phyloP scores from a whole-genome alignment of 2,888 invertebrate genomes.

The Subacronicta megacephala region DNA sequence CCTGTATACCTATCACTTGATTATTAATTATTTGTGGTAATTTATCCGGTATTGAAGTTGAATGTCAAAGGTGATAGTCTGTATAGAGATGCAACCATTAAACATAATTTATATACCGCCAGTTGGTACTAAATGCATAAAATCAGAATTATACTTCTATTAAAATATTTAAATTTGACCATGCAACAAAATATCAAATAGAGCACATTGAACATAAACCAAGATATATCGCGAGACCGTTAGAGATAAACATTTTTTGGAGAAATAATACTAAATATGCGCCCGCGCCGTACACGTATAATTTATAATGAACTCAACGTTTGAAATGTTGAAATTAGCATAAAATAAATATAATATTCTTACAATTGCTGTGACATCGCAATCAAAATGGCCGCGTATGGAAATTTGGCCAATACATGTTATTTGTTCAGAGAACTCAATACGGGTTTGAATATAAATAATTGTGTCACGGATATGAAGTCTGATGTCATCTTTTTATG shows the following conservation, averaged over 20 bases:
- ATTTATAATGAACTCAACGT: conserved; percentile 61
- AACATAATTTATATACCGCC: conserved; percentile 14
- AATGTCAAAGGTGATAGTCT: conserved; percentile 33
- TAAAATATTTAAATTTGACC: conserved; percentile 47
- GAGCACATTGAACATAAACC: conserved; percentile 53
- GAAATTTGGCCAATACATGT: conserved; percentile 66
- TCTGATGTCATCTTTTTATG: conserved; percentile 48
- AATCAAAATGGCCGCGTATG: conserved; percentile 70
- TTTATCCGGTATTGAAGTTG: conserved; percentile 11
- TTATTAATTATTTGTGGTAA: background rate
- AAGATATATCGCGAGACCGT: conserved; percentile 64
- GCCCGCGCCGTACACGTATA: conserved; percentile 35
- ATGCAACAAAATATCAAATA: conserved; percentile 49
- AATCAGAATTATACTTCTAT: conserved; percentile 19
- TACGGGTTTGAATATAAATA: conserved; percentile 53
- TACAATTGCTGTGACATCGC: conserved; percentile 79
- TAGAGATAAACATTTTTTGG: conserved; percentile 64
- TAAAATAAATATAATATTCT: conserved; percentile 81
- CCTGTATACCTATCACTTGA: background rate
- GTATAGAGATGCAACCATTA: conserved; percentile 18
- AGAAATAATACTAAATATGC: conserved; percentile 58
- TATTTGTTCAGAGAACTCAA: conserved; percentile 54
- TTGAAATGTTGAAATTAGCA: conserved; percentile 79
- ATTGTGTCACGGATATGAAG: conserved; percentile 54
- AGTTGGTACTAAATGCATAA: conserved; percentile 30